phyloP scores from a whole-genome alignment of 1,140 invertebrate genomes.

The Augochlora pura region DNA sequence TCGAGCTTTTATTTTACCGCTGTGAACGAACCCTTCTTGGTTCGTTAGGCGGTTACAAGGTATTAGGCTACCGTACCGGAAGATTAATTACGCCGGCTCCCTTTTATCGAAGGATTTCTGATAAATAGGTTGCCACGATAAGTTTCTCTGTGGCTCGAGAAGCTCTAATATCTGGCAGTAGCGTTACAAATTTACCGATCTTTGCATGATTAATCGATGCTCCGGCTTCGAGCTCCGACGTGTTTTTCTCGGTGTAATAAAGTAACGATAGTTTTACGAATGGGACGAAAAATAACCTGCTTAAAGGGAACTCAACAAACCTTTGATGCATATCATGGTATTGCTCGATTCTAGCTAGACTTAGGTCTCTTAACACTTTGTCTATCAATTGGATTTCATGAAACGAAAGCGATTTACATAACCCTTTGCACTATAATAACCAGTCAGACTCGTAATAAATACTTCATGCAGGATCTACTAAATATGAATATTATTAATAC shows the following conservation, averaged over 20 bases:
- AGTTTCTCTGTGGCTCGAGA: constrained; percentile 9
- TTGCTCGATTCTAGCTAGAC: too few species aligned
- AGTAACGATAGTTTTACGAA: too few species aligned
- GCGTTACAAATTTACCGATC: constrained; percentile 26
- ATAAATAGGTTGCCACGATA: constrained; percentile 22
- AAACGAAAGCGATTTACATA: too few species aligned
- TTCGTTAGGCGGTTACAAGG: constrained; percentile 3
- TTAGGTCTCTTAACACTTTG: too few species aligned
- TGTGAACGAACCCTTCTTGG: background rate
- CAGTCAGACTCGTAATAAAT: too few species aligned
- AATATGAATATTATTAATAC: too few species aligned
- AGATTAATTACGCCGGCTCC: constrained; percentile 17
- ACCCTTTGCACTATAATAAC: too few species aligned
- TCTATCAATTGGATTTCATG: too few species aligned
- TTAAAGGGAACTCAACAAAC: too few species aligned
- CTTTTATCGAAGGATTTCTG: constrained; percentile 23
- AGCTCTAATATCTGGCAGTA: background rate
- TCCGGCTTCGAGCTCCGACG: background rate
- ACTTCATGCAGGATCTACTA: too few species aligned
- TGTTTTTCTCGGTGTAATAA: background rate
- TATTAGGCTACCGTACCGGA: constrained; percentile 9
- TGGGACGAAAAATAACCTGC: too few species aligned
- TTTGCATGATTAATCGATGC: constrained; percentile 7
- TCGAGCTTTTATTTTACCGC: background rate
- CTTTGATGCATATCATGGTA: too few species aligned